Base-by-base conservation (phyloP, 1,140 invertebrate species). In the Magallana angulata region DNA sequence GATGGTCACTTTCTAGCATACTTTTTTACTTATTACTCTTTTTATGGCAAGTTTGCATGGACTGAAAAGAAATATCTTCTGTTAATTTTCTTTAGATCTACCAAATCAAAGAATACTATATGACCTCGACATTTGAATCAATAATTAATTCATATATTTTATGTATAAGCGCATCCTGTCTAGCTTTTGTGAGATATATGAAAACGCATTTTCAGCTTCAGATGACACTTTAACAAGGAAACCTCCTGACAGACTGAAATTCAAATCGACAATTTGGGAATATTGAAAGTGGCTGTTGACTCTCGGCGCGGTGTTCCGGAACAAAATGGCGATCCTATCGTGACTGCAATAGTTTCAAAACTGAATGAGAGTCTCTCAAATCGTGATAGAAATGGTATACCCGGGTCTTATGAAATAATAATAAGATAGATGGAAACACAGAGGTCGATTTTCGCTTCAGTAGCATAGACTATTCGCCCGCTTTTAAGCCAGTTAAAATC, bases 401-500 rank as follows among this genome's bases (percentile, higher is more conserved):
- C 68, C 36, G 68, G 68, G 68, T 9, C 68, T 36, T 30, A 76
- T 76, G 68, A 76, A 76, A 76, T 76, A 76, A 76, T 76, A 76
- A 76, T 76, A 76, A 76, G 68, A 12, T 76, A 76, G 68, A 76
- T 76, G 24, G 68, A 76, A 76, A 76, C 68, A 30, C 18, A 8
- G 1, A 12, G 12, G 68, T 48, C 68, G 36, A 30, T 76, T 36
- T 24, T 76, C 68, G 68, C 68, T 76, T 76, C 68, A 76, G 68
- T 24, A 76, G 11, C 36, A 30, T 76, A 76, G 24, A 76, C 68
- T 76, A 18, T 76, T 12, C 12, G 36, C 18, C 68, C 68, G 68
- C 68, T 76, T 76, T 76, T 76, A 76, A 76, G 24, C 68, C 68
- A 30, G 68, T 76, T 76, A 76, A 76, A 76, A 76, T 76, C 68